Base-by-base conservation (phyloP, 2,113 vertebrate genomes). In the Tupaia tana region DNA sequence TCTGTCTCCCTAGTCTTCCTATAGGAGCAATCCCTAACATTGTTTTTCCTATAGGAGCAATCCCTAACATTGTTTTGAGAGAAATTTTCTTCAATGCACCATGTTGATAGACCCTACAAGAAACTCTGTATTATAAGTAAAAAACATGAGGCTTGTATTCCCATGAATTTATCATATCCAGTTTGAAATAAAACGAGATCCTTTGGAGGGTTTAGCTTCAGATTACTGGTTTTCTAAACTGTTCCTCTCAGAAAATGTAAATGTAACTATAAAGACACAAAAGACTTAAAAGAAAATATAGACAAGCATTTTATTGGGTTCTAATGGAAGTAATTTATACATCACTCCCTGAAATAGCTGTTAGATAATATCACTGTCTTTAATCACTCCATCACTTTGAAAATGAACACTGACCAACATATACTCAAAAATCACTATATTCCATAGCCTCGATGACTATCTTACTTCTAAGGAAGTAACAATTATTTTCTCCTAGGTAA, bases 21-120 rank as follows among this genome's bases (percentile, higher is more conserved):
- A 14, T 13, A 9, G 31, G 0, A 43, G 1, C 13, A 9, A 27
- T 34, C 9, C n/a, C 13, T 61, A 22, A 9, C 24, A 1, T 2
- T 5, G 16, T 15, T 24, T 7, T 19, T 16, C 24, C 14, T 86
- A 14, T 14, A 10, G 24, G 0, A 43, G 1, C 13, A 9, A 27
- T 34, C 9, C 24, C 13, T 63, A 22, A 9, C 24, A 1, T 2
- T 5, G 16, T 15, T 43, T 43, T 70, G 58, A 22, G 58, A 16
- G 34, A 22, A 73, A 8, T 18, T 58, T 15, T 6, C 4, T 16
- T 12, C 1, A 6, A 1, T 7, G 71, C 16, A 25, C 0, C 7
- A 52, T 70, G 78, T 77, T 77, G 25, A 34, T 5, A 56, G 27
- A 69, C 16, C 19, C 27, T 54, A 29, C 11, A 71, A 7, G 22